Percentiles rank a stretch among this genome's conserved stretches.
phyloP scores from a whole-genome alignment of 2,797 vertebrate genomes.

The Clamator glandarius region DNA sequence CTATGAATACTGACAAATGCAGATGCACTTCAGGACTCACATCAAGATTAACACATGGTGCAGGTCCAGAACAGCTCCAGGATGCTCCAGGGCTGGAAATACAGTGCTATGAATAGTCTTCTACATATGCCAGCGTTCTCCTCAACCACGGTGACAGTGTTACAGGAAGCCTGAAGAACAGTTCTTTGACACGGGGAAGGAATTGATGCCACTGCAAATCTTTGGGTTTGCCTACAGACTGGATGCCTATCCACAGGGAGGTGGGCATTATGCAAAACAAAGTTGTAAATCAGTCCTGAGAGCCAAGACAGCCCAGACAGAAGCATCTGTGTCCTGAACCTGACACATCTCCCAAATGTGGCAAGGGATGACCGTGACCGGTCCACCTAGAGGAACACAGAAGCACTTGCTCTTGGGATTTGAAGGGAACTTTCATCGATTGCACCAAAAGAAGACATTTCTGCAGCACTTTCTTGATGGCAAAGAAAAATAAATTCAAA shows the following conservation, averaged over 20 bases:
- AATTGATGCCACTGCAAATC: background rate
- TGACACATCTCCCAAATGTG: background rate
- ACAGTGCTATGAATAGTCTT: background rate
- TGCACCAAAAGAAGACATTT: background rate
- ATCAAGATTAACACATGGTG: background rate
- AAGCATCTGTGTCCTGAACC: background rate
- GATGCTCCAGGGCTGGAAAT: background rate
- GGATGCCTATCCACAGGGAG: background rate
- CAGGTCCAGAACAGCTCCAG: background rate
- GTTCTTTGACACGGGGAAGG: background rate
- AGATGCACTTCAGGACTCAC: background rate
- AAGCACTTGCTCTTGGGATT: background rate
- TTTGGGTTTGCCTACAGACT: background rate
- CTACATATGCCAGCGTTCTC: background rate
- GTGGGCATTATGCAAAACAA: background rate
- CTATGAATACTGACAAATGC: rapidly evolving
- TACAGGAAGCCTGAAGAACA: background rate
- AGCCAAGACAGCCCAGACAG: background rate
- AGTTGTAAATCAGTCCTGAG: background rate
- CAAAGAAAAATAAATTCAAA: constrained; percentile 30
- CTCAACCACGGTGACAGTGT: background rate
- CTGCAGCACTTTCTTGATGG: background rate
- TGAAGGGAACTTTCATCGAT: background rate
- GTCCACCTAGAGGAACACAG: background rate
- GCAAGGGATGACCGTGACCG: background rate